A percentile compares a stretch with the other conserved stretches of the same genome.
Conservation (phyloP, 2,113 vertebrate species). For the Azemiops feae region DNA sequence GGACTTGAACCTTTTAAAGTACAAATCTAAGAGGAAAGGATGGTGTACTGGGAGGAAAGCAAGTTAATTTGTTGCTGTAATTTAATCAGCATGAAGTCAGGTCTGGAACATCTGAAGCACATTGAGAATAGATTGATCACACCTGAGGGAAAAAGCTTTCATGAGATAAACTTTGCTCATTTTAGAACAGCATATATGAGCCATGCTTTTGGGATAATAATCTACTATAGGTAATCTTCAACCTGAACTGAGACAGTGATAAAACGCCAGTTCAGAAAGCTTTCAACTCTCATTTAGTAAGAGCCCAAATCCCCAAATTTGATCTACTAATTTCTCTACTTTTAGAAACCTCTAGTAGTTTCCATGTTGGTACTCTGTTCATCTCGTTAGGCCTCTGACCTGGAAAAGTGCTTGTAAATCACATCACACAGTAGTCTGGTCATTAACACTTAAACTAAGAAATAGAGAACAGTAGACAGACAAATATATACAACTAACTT, state of each 20-base stretch:
- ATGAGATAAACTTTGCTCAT: background rate
- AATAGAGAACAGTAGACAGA: background rate
- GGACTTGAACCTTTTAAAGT: background rate
- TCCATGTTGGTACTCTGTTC: background rate
- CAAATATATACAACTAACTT: background rate
- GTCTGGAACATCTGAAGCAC: slow-evolving; percentile 3
- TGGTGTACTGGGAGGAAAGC: background rate
- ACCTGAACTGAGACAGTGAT: background rate
- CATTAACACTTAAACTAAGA: background rate
- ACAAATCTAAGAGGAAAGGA: background rate
- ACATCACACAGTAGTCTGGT: background rate
- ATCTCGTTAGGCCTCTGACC: background rate
- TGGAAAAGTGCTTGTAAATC: background rate
- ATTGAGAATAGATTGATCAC: background rate
- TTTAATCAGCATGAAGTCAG: background rate
- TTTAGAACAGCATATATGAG: background rate
- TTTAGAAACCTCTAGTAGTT: background rate
- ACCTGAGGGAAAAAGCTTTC: background rate
- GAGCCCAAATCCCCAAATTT: background rate
- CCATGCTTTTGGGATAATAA: background rate
- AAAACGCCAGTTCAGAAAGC: background rate
- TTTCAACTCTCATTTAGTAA: background rate
- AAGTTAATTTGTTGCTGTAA: background rate
- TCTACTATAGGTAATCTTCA: background rate
- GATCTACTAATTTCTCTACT: background rate